Base-by-base conservation (phyloP, 2,113 vertebrate species). In the Ifrita kowaldi region DNA sequence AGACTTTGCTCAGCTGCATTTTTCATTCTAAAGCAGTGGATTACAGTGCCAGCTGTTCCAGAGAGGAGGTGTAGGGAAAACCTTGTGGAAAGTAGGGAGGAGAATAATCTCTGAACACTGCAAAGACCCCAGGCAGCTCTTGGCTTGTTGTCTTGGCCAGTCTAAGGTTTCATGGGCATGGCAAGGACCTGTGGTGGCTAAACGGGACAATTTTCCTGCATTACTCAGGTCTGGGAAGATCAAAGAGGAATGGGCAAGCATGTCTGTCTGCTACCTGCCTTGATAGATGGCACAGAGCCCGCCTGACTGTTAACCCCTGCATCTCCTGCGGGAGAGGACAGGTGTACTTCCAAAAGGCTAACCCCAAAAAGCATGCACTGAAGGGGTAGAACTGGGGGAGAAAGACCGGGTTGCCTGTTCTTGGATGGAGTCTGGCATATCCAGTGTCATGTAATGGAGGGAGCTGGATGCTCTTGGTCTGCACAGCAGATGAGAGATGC, bases 301-400 rank as follows among this genome's bases (percentile, higher is more conserved):
- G 41, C 59, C 24, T 87, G 79, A 62, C n/a, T 71, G 32, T 98
- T 98, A 98, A 98, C 97, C 70, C 93, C 26, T 63, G 95, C 90
- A 1, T 74, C 71, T 84, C 94, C 76, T 60, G 63, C 44, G 2
- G 0, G 8, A 74, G 67, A 87, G 23, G 44, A 60, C 76, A 86
- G 73, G 53, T 67, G 26, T 50, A 26, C 32, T 90, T 87, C 76
- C 33, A 64, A 81, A 89, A 60, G 46, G 11, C 0, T 5, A 59
- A 56, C 2, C 9, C 19, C 35, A 20, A 84, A 92, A 71, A 82
- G 9, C 4, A 1, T 68, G 49, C 2, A 1, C 15, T 79, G 70
- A 68, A 75, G 28, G 35, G 14, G 5, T 50, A 23, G 21, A 80
- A 35, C 33, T 42, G 35, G 10, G 10, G 35, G 16, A 87, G 26